These are phyloP conservation scores for Napeogenes sylphis DNA, from an alignment of 2,888 invertebrate genomes.

Conservation along the genomic window DNA sequence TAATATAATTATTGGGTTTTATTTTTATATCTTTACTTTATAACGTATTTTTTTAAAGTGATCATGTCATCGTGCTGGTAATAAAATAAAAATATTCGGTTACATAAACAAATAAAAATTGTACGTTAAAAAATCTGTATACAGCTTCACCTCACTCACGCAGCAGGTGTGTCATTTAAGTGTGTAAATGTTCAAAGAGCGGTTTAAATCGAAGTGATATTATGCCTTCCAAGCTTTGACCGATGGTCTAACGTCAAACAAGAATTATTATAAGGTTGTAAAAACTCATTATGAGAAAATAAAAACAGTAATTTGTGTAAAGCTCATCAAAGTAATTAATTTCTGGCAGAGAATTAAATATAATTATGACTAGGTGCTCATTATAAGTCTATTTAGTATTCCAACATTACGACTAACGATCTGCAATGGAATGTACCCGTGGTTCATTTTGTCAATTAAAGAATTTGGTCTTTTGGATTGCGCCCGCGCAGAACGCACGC, in stretches of 20 bases:
- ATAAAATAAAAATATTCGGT: no score
- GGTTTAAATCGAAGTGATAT: conserved; percentile 49
- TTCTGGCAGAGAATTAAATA: no score
- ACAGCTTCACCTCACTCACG: conserved; percentile 54
- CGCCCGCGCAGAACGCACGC: conserved; percentile 54
- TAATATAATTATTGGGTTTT: no score
- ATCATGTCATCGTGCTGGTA: no score
- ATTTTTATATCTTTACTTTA: no score
- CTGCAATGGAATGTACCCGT: conserved; percentile 55
- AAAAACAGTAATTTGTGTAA: no score
- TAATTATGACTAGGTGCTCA: conserved; percentile 15
- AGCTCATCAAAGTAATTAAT: no score
- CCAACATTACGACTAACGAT: conserved; percentile 66
- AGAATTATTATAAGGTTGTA: background rate
- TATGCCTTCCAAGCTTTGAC: conserved; percentile 22
- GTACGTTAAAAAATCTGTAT: conserved; percentile 15
- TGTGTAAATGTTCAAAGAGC: conserved; percentile 72
- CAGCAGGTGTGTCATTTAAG: conserved; percentile 38
- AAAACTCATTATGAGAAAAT: no score
- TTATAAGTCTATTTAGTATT: conserved; percentile 55
- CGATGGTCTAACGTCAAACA: no score
- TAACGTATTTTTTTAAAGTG: no score
- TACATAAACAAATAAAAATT: no score
- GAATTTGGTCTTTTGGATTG: conserved; percentile 64
- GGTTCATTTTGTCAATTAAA: conserved; percentile 72